phyloP scores from a whole-genome alignment of 2,113 vertebrate genomes.

The Piaya cayana region DNA sequence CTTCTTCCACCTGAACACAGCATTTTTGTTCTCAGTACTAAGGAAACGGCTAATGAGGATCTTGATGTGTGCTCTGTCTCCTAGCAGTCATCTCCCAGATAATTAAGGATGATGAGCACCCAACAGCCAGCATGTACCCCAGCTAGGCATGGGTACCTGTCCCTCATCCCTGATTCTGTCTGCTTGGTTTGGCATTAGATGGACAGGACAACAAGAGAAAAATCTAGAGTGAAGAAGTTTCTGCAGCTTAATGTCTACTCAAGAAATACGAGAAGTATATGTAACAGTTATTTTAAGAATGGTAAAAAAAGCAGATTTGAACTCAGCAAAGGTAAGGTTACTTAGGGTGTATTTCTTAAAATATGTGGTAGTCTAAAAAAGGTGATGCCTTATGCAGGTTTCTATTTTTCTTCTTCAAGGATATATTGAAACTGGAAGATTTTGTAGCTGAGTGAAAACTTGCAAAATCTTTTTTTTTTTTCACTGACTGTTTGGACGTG shows the following conservation, averaged over 20 bases:
- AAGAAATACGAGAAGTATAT: neutral
- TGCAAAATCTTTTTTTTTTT: neutral
- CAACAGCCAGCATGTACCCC: fast-evolving
- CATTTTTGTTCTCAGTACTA: neutral
- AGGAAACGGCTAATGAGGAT: neutral
- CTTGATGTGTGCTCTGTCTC: neutral
- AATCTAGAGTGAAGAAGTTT: neutral
- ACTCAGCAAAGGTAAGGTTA: neutral
- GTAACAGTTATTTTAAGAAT: neutral
- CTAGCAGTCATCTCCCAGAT: neutral
- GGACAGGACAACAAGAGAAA: neutral
- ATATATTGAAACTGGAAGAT: neutral
- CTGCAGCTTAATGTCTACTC: neutral
- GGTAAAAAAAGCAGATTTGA: neutral
- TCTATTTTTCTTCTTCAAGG: neutral
- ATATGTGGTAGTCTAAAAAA: fast-evolving
- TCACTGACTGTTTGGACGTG: neutral
- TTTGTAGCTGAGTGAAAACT: neutral
- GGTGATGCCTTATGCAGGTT: neutral
- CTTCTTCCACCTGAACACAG: neutral
- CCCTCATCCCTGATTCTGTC: neutral
- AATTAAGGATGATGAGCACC: neutral
- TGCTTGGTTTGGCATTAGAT: neutral
- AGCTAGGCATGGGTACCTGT: neutral
- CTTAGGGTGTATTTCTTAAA: neutral